phyloP scores from a whole-genome alignment of 2,888 invertebrate species.

The Operophtera brumata region DNA sequence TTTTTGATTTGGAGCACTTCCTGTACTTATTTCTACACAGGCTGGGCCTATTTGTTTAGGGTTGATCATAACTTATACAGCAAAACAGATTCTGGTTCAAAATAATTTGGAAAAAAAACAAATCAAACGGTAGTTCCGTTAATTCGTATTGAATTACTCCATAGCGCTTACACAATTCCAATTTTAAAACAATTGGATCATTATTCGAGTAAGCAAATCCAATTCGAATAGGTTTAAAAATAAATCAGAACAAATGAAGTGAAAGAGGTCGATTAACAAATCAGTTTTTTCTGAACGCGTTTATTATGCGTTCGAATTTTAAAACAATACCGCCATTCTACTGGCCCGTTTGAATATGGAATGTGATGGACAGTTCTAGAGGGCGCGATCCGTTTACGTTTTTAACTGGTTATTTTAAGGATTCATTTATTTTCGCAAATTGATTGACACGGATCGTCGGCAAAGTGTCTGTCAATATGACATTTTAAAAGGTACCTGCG shows the following conservation, averaged over 20 bases:
- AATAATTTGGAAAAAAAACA: slow-evolving; percentile 34
- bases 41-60: background rate
- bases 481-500: slow-evolving; percentile 43
- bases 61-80: slow-evolving; percentile 1
- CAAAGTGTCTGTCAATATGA: slow-evolving; percentile 53
- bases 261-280: slow-evolving; percentile 75
- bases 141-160: slow-evolving; percentile 78
- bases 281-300: slow-evolving; percentile 49
- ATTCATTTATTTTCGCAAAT: slow-evolving; percentile 53
- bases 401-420: slow-evolving; percentile 67
- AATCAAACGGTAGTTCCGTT: slow-evolving; percentile 63
- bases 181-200: slow-evolving; percentile 52
- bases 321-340: slow-evolving; percentile 76
- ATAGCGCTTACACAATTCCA: slow-evolving; percentile 59
- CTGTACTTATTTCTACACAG: background rate
- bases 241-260: slow-evolving; percentile 71
- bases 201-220: slow-evolving; percentile 63
- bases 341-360: slow-evolving; percentile 71
- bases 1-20: slow-evolving; percentile 2
- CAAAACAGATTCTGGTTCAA: slow-evolving; percentile 3
- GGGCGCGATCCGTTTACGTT: slow-evolving; percentile 48
- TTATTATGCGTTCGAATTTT: slow-evolving; percentile 71
- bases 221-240: slow-evolving; percentile 49
- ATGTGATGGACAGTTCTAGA: slow-evolving; percentile 67
- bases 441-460: slow-evolving; percentile 53